phyloP scores from a whole-genome alignment of 37 sponge, comb jelly and placozoan genomes.

The Dysidea cf. avara region DNA sequence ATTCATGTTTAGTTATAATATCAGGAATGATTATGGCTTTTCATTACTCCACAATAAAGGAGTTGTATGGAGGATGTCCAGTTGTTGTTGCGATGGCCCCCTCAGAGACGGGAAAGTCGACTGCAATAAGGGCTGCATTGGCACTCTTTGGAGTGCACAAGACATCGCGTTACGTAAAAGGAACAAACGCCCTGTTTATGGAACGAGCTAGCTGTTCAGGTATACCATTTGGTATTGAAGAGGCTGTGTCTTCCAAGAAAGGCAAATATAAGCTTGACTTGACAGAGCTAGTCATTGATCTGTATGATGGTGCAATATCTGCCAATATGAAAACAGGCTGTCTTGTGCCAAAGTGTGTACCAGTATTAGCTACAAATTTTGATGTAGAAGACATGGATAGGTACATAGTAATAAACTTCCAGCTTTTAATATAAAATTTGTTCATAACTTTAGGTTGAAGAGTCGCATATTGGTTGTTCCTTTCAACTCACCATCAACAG shows the following conservation, averaged over 20 bases:
- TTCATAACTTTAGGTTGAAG: neutral
- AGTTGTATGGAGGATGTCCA: neutral
- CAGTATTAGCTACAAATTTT: slow-evolving; percentile 12
- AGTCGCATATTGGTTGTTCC: neutral
- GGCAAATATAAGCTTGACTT: slow-evolving; percentile 1
- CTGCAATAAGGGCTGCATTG: slow-evolving; percentile 12
- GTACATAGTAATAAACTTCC: too few species aligned
- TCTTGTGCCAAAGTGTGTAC: neutral
- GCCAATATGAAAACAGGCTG: slow-evolving; percentile 6
- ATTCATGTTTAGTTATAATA: neutral
- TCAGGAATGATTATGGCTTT: slow-evolving; percentile 1
- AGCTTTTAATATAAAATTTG: too few species aligned
- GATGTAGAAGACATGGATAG: neutral
- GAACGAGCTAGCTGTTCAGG: slow-evolving; percentile 5
- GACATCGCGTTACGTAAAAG: neutral
- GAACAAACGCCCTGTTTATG: slow-evolving; percentile 8
- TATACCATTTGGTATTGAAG: slow-evolving; percentile 12
- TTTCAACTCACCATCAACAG: slow-evolving; percentile 2
- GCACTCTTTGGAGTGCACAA: neutral
- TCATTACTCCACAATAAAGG: slow-evolving; percentile 2
- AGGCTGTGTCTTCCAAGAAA: neutral
- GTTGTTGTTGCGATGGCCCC: neutral
- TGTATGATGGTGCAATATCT: slow-evolving; percentile 11
- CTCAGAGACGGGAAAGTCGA: slow-evolving; percentile 18
- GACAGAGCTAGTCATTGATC: slow-evolving; percentile 4